Conservation (phyloP, 2,888 invertebrate species). For the Petrophora chlorosata region DNA sequence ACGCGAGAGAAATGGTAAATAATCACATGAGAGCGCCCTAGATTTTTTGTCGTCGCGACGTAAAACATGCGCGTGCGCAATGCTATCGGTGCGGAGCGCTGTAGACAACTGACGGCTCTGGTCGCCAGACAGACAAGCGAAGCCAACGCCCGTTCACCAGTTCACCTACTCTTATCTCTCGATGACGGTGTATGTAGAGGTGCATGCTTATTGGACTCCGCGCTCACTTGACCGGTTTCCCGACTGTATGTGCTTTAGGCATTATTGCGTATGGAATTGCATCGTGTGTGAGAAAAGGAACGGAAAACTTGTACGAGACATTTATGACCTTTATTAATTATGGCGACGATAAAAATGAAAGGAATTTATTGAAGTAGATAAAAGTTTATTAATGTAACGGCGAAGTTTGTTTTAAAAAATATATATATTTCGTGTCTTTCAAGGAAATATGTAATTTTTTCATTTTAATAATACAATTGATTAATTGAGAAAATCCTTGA, state of each 20-base stretch:
- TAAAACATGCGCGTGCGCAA: slow-evolving; percentile 67
- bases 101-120: slow-evolving; percentile 61
- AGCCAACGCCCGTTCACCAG: slow-evolving; percentile 78
- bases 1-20: slow-evolving; percentile 62
- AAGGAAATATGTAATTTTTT: not conserved
- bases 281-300: slow-evolving; percentile 37
- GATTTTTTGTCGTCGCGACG: slow-evolving; percentile 38
- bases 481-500: too few relatives aligned
- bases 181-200: slow-evolving; percentile 58
- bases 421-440: slow-evolving; percentile 10
- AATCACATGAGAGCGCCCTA: slow-evolving; percentile 71
- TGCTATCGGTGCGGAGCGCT: slow-evolving; percentile 64
- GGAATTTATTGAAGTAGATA: slow-evolving; percentile 40
- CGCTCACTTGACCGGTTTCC: slow-evolving; percentile 64
- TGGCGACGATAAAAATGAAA: slow-evolving; percentile 37
- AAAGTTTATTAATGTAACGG: slow-evolving; percentile 37
- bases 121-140: slow-evolving; percentile 54
- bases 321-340: slow-evolving; percentile 40
- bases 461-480: too few relatives aligned
- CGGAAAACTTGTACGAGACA: slow-evolving; percentile 37
- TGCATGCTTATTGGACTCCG: slow-evolving; percentile 55
- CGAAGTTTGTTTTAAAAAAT: slow-evolving; percentile 14
- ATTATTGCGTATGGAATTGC: slow-evolving; percentile 40
- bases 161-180: slow-evolving; percentile 78
- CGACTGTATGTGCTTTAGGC: slow-evolving; percentile 47